Base-by-base conservation (phyloP, 2,113 vertebrate species). In the Phaetusa simplex region DNA sequence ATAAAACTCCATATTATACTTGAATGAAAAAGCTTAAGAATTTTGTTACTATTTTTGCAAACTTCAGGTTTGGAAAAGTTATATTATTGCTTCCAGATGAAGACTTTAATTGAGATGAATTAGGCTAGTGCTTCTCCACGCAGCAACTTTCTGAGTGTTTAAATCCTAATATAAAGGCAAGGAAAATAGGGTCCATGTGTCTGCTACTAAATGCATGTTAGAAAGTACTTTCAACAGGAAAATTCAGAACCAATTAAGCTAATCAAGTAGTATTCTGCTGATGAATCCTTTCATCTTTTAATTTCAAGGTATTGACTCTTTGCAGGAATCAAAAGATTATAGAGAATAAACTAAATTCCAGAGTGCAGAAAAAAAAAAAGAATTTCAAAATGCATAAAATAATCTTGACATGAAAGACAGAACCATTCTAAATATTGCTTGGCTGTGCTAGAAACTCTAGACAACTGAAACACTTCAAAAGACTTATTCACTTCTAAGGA, bases 51-150 rank as follows among this genome's bases (percentile, higher is more conserved):
- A n/a, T 77, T 82, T 93, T 91, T 88, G 24, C 14, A 74, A 61
- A 65, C 24, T 56, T 67, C 14, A 62, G 18, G 9, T 86, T 86
- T 79, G 27, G 34, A 64, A 5, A 83, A 78, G 29, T 87, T 72
- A 38, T 4, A 12, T 87, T 95, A 94, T 91, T 95, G 30, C 49
- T 95, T 94, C 62, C 89, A 95, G 78, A 87, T 90, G 77, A 93
- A 91, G 64, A 58, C 20, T 85, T 95, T 91, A 91, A 86, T 62
- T 89, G 70, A 95, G 50, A 90, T 76, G 23, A 91, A 87, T 91
- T 95, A 82, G 24, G 18, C 12, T 72, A 76, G 34, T 49, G 13
- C 40, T 78, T 50, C 30, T 89, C 47, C 55, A 52, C 40, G 66
- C 14, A 55, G 69, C 14, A 71, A 88, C 55, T 83, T 91, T 86